Evolutionary conservation across 2,113 vertebrate species (phyloP).

Genomic region (Gavia stellata): DNA sequence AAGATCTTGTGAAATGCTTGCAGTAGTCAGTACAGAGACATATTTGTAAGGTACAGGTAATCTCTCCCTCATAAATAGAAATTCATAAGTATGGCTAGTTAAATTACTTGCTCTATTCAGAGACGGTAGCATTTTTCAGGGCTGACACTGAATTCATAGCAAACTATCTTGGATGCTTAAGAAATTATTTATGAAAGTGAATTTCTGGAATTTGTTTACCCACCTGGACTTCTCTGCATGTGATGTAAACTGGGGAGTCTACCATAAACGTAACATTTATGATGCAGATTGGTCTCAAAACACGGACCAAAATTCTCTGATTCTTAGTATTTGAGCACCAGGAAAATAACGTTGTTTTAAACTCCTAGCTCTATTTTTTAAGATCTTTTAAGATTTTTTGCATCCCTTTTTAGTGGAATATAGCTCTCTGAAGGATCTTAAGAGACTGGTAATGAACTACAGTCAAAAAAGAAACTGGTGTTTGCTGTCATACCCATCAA

Average conservation of each 20-base stretch:
- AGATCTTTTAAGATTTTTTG: not conserved
- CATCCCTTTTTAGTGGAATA: not conserved
- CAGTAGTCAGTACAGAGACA: not conserved
- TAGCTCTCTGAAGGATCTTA: not conserved
- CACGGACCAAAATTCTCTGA: not conserved
- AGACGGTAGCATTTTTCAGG: not conserved
- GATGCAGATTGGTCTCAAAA: not conserved
- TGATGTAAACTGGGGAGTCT: not conserved
- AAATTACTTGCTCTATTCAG: not conserved
- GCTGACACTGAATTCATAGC: not conserved
- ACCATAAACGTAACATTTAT: not conserved
- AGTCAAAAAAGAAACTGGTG: not conserved
- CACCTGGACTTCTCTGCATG: not conserved
- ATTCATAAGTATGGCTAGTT: not conserved
- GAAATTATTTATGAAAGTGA: not conserved
- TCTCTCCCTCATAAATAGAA: not conserved
- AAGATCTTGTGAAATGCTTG: not conserved
- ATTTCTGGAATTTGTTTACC: not conserved
- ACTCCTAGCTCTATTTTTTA: not conserved
- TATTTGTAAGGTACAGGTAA: not conserved
- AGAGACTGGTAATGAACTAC: not conserved
- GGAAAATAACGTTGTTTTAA: not conserved
- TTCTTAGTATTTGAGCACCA: not conserved
- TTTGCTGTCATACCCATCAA: not conserved
- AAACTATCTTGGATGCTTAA: not conserved